phyloP scores from a whole-genome alignment of 2,113 vertebrate genomes.

The Tapirus terrestris region DNA sequence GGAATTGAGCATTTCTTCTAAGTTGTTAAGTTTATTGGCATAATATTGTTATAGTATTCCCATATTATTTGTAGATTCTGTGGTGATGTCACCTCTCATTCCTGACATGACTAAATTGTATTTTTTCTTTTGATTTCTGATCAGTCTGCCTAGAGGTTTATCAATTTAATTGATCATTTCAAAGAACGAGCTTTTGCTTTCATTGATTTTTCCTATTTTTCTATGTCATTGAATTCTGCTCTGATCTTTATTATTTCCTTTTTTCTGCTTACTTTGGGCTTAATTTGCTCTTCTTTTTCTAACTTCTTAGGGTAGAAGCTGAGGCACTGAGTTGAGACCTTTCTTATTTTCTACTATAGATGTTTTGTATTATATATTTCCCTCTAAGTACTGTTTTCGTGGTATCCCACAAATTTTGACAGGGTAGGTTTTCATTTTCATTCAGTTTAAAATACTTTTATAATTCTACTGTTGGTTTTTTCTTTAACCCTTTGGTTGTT shows the following conservation, averaged over 20 bases:
- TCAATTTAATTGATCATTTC: background rate
- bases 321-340: background rate
- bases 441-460: background rate
- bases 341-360: background rate
- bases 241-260: background rate
- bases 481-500: background rate
- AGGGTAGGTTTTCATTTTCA: background rate
- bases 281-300: background rate
- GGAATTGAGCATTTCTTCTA: background rate
- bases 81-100: background rate
- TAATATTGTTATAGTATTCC: background rate
- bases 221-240: background rate
- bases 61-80: background rate
- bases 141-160: background rate
- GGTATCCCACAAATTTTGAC: background rate
- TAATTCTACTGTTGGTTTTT: background rate
- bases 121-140: background rate
- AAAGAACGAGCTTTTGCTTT: background rate
- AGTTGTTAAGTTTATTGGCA: background rate
- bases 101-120: background rate
- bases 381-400: background rate
- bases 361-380: background rate
- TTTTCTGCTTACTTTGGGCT: background rate
- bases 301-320: background rate
- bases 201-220: background rate